phyloP scores from a whole-genome alignment of 2,888 invertebrate species.

The Marronus borbonicus region DNA sequence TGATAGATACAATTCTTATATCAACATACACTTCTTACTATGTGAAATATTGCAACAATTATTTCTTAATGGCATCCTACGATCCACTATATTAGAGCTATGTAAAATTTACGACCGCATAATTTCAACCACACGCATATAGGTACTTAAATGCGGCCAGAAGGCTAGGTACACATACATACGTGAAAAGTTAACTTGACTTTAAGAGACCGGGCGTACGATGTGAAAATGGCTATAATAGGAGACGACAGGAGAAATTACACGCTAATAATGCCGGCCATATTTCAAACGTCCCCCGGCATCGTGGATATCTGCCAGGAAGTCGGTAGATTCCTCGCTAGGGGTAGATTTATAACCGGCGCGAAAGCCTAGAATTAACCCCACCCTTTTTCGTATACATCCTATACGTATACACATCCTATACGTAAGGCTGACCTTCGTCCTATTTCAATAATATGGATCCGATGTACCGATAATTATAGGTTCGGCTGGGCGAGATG shows the following conservation, averaged over 20 bases:
- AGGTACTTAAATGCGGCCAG: no score
- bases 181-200: no score
- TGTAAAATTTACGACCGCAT: no score
- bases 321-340: constrained; percentile 55
- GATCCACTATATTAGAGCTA: no score
- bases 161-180: no score
- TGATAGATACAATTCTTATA: no score
- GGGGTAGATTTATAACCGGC: constrained; percentile 57
- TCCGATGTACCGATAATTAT: constrained; percentile 57
- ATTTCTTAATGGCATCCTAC: no score
- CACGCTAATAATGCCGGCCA: constrained; percentile 44
- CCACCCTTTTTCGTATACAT: constrained; percentile 49
- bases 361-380: constrained; percentile 58
- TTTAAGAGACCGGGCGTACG: background rate
- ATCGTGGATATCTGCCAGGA: constrained; percentile 54
- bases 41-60: no score
- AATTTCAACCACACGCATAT: no score
- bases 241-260: constrained; percentile 36
- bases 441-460: constrained; percentile 58
- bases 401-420: constrained; percentile 26
- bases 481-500: constrained; percentile 42
- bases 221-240: constrained; percentile 49
- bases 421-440: background rate
- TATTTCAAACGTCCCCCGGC: constrained; percentile 52
- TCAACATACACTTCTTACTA: no score